A percentile compares a stretch with the other conserved stretches of the same genome.
Evolutionary conservation across 2,113 vertebrate species (phyloP).

Genomic region (Mus spicilegus): DNA sequence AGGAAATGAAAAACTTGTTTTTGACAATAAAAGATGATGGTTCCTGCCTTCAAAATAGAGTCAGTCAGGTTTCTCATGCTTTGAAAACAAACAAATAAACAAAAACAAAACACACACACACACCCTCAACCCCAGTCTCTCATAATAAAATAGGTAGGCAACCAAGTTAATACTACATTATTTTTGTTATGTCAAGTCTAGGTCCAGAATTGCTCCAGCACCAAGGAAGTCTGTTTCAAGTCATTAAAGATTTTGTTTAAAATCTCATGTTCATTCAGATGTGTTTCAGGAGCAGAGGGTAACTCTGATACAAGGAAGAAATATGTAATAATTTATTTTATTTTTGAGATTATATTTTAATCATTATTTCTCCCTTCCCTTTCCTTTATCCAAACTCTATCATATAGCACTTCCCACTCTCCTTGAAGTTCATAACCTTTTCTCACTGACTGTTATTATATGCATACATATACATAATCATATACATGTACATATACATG

Average conservation of each 20-base stretch:
- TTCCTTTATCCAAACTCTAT: background rate
- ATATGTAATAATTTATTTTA: background rate
- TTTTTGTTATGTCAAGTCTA: slow-evolving; percentile 8
- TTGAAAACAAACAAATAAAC: background rate
- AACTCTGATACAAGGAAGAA: background rate
- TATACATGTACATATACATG: background rate
- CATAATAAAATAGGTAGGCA: slow-evolving; percentile 48
- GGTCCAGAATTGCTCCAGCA: background rate
- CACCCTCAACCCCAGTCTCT: background rate
- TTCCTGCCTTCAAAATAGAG: background rate
- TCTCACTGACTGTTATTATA: background rate
- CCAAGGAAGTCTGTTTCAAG: background rate
- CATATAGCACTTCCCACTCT: background rate
- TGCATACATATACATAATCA: background rate
- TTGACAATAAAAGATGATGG: background rate
- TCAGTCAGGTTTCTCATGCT: background rate
- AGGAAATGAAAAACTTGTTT: background rate
- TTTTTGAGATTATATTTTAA: background rate
- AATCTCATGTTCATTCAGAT: background rate
- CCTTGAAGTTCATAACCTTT: background rate
- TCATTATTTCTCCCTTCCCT: background rate
- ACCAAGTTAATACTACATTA: slow-evolving; percentile 54
- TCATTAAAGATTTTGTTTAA: background rate
- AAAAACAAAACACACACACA: background rate
- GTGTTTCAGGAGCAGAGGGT: background rate